phyloP scores from a whole-genome alignment of 2,888 invertebrate genomes.

The Drosophila cyrtoloma region DNA sequence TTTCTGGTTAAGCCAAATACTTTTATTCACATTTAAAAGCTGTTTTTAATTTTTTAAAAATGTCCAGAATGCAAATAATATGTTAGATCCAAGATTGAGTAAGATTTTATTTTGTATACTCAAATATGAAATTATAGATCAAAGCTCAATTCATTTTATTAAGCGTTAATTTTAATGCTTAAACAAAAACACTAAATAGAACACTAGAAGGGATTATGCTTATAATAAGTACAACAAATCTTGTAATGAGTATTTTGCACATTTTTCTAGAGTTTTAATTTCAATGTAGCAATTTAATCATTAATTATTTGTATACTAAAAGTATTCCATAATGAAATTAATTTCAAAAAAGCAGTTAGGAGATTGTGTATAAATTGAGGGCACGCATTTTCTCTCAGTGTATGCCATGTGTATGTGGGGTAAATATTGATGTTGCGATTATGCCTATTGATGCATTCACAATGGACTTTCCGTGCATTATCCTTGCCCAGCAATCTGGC shows the following conservation, averaged over 20 bases:
- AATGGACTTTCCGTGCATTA: constrained; percentile 70
- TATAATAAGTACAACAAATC: not conserved
- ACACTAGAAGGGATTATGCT: not conserved
- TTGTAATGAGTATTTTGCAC: not conserved
- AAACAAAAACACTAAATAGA: too few species aligned
- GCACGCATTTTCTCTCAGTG: not conserved
- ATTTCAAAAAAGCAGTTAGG: fast-evolving
- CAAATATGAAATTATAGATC: not conserved
- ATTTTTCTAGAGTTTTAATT: not conserved
- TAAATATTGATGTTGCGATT: constrained; percentile 79
- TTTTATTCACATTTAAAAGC: not conserved
- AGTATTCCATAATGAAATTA: not conserved
- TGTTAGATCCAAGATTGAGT: not conserved
- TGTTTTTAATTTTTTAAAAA: not conserved
- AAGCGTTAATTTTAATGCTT: not conserved
- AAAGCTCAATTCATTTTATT: not conserved
- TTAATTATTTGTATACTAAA: not conserved
- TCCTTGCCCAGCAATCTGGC: constrained; percentile 52
- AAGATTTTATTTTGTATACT: not conserved
- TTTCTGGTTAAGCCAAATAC: not conserved
- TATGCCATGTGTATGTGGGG: constrained; percentile 37
- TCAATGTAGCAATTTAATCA: not conserved
- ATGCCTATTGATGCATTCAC: constrained; percentile 70
- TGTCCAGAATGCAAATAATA: not conserved
- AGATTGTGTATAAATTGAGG: not conserved